Conservation (phyloP, 2,797 vertebrate genomes). For the Pseudochirops cupreus region DNA sequence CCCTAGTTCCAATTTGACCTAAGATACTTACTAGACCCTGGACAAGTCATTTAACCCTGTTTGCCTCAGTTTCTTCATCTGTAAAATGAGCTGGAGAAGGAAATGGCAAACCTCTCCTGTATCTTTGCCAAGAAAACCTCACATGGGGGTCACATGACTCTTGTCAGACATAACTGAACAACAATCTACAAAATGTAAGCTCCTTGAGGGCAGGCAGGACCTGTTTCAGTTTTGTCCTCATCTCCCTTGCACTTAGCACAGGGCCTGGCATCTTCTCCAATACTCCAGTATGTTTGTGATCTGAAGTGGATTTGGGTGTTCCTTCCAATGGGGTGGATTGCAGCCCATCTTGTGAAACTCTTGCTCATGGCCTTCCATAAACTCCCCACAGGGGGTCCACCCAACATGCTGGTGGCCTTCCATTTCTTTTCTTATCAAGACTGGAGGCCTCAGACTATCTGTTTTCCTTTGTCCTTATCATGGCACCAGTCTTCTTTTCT, state of each 20-base stretch:
- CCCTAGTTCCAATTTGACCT: neutral
- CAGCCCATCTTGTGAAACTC: neutral
- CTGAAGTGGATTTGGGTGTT: neutral
- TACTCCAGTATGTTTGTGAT: neutral
- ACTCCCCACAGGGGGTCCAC: neutral
- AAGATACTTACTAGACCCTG: neutral
- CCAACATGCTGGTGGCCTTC: neutral
- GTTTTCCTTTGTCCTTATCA: neutral
- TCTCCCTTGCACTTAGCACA: neutral
- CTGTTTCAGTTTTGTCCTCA: neutral
- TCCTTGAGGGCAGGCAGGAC: neutral
- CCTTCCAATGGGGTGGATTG: neutral
- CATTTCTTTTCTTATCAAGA: neutral
- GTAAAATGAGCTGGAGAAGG: neutral
- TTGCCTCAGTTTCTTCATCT: neutral
- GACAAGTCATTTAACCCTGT: neutral
- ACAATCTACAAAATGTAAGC: neutral
- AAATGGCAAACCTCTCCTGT: neutral
- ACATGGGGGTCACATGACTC: neutral
- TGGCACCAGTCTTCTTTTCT: neutral
- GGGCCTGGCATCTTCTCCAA: neutral
- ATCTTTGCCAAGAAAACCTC: neutral
- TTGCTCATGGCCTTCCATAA: neutral
- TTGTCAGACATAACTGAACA: neutral
- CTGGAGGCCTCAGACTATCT: neutral